Evolutionary conservation across 2,113 vertebrate species (phyloP).

Genomic region (Hydrolagus affinis): DNA sequence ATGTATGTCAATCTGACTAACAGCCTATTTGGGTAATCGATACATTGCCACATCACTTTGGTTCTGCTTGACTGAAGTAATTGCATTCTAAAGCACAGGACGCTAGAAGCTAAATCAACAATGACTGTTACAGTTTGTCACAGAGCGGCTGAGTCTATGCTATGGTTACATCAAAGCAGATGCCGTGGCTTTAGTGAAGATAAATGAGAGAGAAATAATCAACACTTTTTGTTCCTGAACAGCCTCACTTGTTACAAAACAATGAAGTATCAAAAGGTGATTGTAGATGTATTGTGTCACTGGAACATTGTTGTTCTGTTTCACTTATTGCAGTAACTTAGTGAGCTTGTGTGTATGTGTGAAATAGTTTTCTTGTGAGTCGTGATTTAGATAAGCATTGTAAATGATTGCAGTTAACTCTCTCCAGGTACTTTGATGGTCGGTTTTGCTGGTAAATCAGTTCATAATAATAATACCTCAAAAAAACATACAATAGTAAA

Average conservation of each 20-base stretch:
- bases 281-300: background rate
- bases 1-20: slow-evolving; percentile 9
- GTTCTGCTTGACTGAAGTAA: slow-evolving; percentile 5
- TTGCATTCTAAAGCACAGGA: background rate
- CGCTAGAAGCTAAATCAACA: background rate
- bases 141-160: background rate
- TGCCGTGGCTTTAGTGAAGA: background rate
- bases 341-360: no score
- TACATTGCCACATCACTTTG: slow-evolving; percentile 13
- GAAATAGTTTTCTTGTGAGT: no score
- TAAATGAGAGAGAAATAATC: background rate
- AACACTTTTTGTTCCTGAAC: background rate
- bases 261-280: background rate
- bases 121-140: background rate
- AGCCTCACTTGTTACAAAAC: background rate
- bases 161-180: background rate
- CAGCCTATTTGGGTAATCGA: slow-evolving; percentile 19
- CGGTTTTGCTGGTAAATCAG: background rate
- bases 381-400: no score
- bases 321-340: no score
- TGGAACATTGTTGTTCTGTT: background rate
- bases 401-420: no score
- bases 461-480: no score
- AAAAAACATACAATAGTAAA: no score
- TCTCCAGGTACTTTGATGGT: background rate